Base-by-base conservation (phyloP, 2,797 vertebrate species). In the Trematomus bernacchii region DNA sequence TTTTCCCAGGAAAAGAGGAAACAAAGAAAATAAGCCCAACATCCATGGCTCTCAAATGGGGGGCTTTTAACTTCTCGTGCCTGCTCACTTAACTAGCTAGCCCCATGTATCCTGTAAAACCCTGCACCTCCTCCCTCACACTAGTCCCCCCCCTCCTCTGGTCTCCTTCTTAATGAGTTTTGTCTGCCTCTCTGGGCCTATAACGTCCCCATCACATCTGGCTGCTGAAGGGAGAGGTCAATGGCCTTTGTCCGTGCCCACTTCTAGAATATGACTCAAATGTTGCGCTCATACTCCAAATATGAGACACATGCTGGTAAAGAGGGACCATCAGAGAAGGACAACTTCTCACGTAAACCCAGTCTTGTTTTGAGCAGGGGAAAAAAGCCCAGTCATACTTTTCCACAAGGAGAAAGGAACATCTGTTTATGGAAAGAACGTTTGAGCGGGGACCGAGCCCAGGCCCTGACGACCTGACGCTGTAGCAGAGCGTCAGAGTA, bases 131-230 rank as follows among this genome's bases (percentile, higher is more conserved):
- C 71, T 42, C 50, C 61, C 64, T 53, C 60, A 33, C 60, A 37
- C 55, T 12, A 10, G 40, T 23, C 66, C 30, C 66, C 30, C 43
- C 15, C 33, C 62, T 19, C 6, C 21, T 48, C 59, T 43, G 3
- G 59, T 83, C 82, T 82, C 76, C 77, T 15, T 73, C 85, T 80
- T 93, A 93, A 94, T 91, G 84, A 89, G 88, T 91, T 93, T 85
- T 91, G 92, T 93, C 89, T 91, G 91, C 82, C 69, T 85, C 61
- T 50, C 62, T 21, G 65, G 72, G 69, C 80, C 76, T 66, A 82
- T 91, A 87, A 90, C 86, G 77, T 81, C 74, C 69, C 66, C 46
- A 46, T 90, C 86, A 89, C 91, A 92, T 93, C 91, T 94, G 92
- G 89, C 77, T 30, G 83, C 75, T 53, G 77, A 77, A 79, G 68